Base-by-base conservation (phyloP, 2,113 vertebrate species). In the Rallus limicola region DNA sequence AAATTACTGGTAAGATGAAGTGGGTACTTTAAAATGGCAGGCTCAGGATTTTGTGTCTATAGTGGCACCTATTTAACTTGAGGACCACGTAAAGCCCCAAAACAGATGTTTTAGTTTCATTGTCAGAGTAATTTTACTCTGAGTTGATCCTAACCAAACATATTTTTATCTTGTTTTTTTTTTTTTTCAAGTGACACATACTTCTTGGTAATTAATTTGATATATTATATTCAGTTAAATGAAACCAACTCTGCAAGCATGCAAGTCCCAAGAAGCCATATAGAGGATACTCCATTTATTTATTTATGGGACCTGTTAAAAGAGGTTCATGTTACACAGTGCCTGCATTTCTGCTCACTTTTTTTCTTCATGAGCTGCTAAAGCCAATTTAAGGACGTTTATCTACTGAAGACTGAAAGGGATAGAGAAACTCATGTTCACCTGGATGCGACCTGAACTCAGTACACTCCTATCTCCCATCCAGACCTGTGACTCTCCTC, bases 31-130 rank as follows among this genome's bases (percentile, higher is more conserved):
- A 65, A 46, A 88, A 67, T 14, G 5, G 5, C 29, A 87, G 52
- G 13, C 38, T 67, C 18, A 28, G 64, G 64, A 34, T 23, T 18
- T 60, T 50, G 17, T 19, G 40, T 75, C 33, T 31, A 11, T 13
- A 64, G 23, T 12, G 29, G 13, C 33, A 50, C 9, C 19, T 34
- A 8, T 34, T 79, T 60, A 72, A 69, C 15, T 44, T 1, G 6
- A 79, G 62, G 34, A 82, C 13, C 5, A 65, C 1, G 1, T 24
- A 90, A 74, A 88, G 10, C 18, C 21, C 26, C 46, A 60, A 14
- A 38, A 19, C 52, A 88, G 40, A 36, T 24, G 21, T 11, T 63
- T 53, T 0, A 0, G 2, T 59, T 83, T 55, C 38, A 59, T 33
- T 28, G 33, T 26, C 19, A 7, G 2, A 52, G 17, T 80, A 63